Conservation (phyloP, 2,797 vertebrate genomes). For the Rhinella marina region DNA sequence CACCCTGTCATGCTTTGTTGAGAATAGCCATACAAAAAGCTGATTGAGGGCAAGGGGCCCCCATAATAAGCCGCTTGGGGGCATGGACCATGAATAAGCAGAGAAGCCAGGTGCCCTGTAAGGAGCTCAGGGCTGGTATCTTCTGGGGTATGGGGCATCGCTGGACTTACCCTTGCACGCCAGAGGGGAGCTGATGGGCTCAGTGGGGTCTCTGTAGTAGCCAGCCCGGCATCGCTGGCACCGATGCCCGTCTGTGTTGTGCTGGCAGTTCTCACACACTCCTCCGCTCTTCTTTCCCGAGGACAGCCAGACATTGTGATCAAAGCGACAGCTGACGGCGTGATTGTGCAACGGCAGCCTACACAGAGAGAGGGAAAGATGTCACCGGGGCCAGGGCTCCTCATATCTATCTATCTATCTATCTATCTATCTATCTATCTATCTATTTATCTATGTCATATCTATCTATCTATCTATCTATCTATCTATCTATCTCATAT, state of each 20-base stretch:
- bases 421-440: neutral
- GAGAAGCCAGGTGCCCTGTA: too few species aligned
- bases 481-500: neutral
- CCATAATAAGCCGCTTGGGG: neutral
- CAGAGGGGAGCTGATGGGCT: slow-evolving; percentile 76
- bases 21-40: too few species aligned
- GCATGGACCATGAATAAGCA: neutral
- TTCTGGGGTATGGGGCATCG: neutral
- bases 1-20: neutral
- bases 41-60: neutral
- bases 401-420: neutral
- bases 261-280: slow-evolving; percentile 81
- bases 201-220: slow-evolving; percentile 76
- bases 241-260: slow-evolving; percentile 83
- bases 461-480: neutral
- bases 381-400: neutral
- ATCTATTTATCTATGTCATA: neutral
- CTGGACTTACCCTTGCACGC: slow-evolving; percentile 82
- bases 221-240: slow-evolving; percentile 86
- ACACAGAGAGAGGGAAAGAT: neutral
- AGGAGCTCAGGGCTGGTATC: neutral
- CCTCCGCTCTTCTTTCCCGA: slow-evolving; percentile 81
- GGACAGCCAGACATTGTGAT: slow-evolving; percentile 79
- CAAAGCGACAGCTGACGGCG: slow-evolving; percentile 84
- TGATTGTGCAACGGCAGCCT: slow-evolving; percentile 90